A percentile compares a stretch with the other conserved stretches of the same genome.
Conservation (phyloP, 2,113 vertebrate genomes). For the Lepisosteus osseus region DNA sequence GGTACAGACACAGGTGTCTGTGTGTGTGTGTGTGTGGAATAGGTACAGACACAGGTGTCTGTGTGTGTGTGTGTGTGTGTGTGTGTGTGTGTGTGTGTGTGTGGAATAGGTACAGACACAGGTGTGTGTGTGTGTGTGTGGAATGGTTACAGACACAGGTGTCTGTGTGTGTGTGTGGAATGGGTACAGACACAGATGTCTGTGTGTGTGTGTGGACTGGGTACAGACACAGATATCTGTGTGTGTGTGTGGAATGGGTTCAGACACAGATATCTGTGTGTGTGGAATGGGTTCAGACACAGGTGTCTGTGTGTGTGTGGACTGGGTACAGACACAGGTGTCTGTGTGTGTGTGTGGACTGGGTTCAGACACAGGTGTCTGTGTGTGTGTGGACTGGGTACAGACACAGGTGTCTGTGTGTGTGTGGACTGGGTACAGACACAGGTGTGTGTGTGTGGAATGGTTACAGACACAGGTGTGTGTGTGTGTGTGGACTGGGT, state of each 20-base stretch:
- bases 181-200: too few species aligned
- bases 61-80: not conserved
- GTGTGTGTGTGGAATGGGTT: too few species aligned
- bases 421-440: too few species aligned
- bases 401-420: slow-evolving; percentile 17
- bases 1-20: not conserved
- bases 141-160: too few species aligned
- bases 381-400: too few species aligned
- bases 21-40: not conserved
- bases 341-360: not conserved
- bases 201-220: too few species aligned
- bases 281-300: not conserved
- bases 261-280: not conserved
- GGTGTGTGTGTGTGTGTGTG: not conserved
- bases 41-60: not conserved
- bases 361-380: too few species aligned
- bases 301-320: too few species aligned
- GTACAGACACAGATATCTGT: not conserved
- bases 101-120: not conserved
- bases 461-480: not conserved
- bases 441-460: too few species aligned
- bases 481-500: too few species aligned
- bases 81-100: not conserved
- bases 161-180: not conserved
- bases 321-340: too few species aligned